Evolutionary conservation across 2,113 vertebrate species (phyloP).

Genomic region (Illadopsis cleaveri): DNA sequence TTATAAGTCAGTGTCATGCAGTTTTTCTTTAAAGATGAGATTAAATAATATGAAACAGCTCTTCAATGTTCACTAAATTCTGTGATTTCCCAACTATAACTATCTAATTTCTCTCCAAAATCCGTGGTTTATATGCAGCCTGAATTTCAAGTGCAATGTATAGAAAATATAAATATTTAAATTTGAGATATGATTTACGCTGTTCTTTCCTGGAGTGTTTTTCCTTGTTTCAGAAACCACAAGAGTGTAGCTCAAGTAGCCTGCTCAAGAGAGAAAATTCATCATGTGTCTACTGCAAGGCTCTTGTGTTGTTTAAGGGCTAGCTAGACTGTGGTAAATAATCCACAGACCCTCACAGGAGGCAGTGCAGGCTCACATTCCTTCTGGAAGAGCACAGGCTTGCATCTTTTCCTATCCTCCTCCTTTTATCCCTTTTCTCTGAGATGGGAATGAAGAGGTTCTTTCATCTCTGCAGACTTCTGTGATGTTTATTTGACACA

Average conservation of each 20-base stretch:
- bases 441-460: not conserved
- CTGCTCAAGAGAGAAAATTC: not conserved
- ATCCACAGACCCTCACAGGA: not conserved
- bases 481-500: not conserved
- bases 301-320: not conserved
- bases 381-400: not conserved
- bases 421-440: not conserved
- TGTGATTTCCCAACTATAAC: not conserved
- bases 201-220: conserved; percentile 10
- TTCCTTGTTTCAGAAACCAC: conserved; percentile 32
- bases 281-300: not conserved
- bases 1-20: not conserved
- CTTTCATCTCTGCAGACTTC: not conserved
- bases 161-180: conserved; percentile 39
- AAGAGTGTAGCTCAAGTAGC: not conserved
- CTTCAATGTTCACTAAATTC: not conserved
- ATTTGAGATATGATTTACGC: not conserved
- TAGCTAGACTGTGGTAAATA: not conserved
- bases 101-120: not conserved
- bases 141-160: not conserved
- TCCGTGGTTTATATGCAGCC: not conserved
- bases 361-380: not conserved
- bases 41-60: not conserved
- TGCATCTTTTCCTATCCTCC: not conserved
- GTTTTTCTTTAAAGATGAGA: not conserved